Evolutionary conservation across 2,888 invertebrate species (phyloP).

Genomic region (Cartodere bifasciata): DNA sequence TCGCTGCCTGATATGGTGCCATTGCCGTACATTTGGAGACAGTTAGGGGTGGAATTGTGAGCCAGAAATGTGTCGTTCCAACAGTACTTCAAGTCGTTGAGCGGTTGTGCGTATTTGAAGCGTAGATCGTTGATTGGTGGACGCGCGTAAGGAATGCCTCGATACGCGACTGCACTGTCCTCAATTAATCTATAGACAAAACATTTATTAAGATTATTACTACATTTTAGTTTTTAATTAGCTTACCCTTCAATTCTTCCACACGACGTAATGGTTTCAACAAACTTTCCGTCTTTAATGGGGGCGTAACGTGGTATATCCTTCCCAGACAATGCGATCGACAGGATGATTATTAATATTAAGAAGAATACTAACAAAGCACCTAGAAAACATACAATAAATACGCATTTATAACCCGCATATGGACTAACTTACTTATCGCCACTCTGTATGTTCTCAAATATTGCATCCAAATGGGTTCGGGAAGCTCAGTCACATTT

Average conservation of each 20-base stretch:
- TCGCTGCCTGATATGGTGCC: constrained; percentile 58
- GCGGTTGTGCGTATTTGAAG: constrained; percentile 55
- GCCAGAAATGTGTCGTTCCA: constrained; percentile 65
- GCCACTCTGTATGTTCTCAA: constrained; percentile 54
- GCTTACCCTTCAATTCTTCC: constrained; percentile 66
- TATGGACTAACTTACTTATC: constrained; percentile 39
- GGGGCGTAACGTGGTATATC: constrained; percentile 40
- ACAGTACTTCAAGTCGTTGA: constrained; percentile 56
- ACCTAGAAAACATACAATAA: constrained; percentile 32
- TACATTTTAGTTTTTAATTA: too few species aligned
- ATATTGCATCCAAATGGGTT: constrained; percentile 44
- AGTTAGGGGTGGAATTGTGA: constrained; percentile 52
- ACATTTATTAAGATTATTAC: neutral
- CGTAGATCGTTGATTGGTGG: constrained; percentile 57
- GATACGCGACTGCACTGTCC: constrained; percentile 65
- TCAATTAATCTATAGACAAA: constrained; percentile 48
- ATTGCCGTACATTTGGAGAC: constrained; percentile 57
- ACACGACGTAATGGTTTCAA: constrained; percentile 62
- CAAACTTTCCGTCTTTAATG: constrained; percentile 57
- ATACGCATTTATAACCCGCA: neutral
- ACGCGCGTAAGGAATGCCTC: constrained; percentile 69
- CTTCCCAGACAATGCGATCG: constrained; percentile 46
- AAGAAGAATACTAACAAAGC: constrained; percentile 48
- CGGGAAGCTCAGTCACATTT: constrained; percentile 31
- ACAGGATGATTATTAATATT: constrained; percentile 48